Percentiles rank a stretch among this genome's conserved stretches.
phyloP scores from a whole-genome alignment of 2,888 invertebrate genomes.

The Halocaridina rubra region DNA sequence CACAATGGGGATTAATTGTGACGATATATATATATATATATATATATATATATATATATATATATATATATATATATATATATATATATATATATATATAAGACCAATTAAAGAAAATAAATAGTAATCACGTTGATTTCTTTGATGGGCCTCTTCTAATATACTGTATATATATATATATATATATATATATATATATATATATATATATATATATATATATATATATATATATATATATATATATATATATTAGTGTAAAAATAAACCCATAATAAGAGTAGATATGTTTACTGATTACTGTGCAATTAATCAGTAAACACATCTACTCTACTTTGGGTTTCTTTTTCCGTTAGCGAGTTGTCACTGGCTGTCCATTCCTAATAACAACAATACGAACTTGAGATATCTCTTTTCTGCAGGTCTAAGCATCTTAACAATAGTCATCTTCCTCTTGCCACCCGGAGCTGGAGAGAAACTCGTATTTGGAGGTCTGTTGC shows the following conservation, averaged over 20 bases:
- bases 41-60: no score
- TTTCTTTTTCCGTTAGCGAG: no score
- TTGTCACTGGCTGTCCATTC: no score
- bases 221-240: neutral
- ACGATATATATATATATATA: no score
- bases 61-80: no score
- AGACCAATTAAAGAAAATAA: no score
- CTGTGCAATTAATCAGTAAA: no score
- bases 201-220: neutral
- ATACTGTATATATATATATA: neutral
- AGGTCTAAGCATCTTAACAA: constrained; percentile 34
- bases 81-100: no score
- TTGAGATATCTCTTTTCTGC: neutral
- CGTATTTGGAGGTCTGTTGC: constrained; percentile 21
- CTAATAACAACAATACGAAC: neutral
- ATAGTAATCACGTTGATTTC: no score
- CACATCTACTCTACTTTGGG: no score
- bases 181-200: neutral
- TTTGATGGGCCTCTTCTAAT: neutral
- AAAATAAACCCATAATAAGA: neutral
- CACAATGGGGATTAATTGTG: no score
- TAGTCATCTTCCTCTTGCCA: constrained; percentile 39
- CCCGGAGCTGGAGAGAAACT: constrained; percentile 39
- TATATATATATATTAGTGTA: no score
- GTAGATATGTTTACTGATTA: neutral